Evolutionary conservation across 2,797 vertebrate species (phyloP), one percentile per base, ranked within the genome.

Genomic region (Steatocranus sp.): DNA sequence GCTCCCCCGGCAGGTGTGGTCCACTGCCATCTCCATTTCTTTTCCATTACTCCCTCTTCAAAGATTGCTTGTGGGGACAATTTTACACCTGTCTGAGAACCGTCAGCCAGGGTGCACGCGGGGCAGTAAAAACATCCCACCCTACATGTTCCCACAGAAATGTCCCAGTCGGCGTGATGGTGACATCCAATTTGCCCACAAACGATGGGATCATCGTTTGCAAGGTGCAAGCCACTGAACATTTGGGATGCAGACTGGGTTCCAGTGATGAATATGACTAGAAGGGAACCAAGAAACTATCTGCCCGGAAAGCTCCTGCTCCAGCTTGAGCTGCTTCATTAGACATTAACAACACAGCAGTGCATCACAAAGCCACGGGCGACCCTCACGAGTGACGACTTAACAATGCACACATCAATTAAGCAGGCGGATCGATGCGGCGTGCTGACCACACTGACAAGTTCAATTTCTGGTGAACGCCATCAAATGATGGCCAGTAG

Each of bases 71-170:
- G 49, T 82, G 82, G 89, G 83, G 87, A 90, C 86, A 90, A 92
- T 93, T 92, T 89, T 91, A 89, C 90, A 93, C 88, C 91, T 92
- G 90, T 88, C 90, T 88, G 83, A 87, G 51, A 90, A 87, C 54
- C 12, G 23, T 79, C 76, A 75, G 81, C 82, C 75, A 50, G 54
- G 41, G 58, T 2, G 49, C 77, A 86, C 20, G 25, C 36, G n/a
- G 82, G 80, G 80, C 80, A 75, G 76, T 86, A 75, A 86, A 61
- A 89, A 56, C 53, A 82, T 79, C 49, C 76, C 79, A 38, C 9
- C 75, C 76, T 34, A 56, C 82, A 73, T 78, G 66, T 84, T 66
- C 54, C 48, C 81, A 50, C 56, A 46, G 23, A 85, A 48, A 76
- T 27, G 2, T 81, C 75, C 10, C 9, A 20, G 43, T 61, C 51